A percentile compares a stretch with the other conserved stretches of the same genome.
Conservation (phyloP, 2,888 invertebrate species). For the Aricia artaxerxes region DNA sequence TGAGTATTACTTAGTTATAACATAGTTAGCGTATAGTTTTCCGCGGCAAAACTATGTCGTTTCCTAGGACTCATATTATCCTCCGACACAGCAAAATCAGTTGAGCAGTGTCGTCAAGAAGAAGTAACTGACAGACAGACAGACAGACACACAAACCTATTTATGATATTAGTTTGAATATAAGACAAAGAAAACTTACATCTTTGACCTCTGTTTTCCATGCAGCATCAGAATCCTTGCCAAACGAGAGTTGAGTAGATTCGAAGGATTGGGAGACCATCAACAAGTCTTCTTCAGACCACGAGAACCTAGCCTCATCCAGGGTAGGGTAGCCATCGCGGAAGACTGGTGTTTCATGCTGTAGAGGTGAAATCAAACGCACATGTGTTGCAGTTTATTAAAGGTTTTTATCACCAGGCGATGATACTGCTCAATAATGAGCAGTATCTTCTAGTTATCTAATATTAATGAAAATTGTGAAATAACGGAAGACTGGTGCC, state of each 20-base stretch:
- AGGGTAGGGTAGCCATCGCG: conserved; percentile 63
- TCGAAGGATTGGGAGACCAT: conserved; percentile 72
- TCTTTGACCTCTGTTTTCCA: conserved; percentile 59
- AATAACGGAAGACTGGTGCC: too few species aligned
- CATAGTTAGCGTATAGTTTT: too few species aligned
- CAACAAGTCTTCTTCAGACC: conserved; percentile 73
- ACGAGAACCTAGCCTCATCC: conserved; percentile 68
- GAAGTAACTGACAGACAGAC: too few species aligned
- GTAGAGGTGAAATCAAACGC: not conserved
- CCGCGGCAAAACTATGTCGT: too few species aligned
- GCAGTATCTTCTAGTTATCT: too few species aligned
- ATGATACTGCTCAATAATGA: not conserved
- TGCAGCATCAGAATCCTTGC: conserved; percentile 64
- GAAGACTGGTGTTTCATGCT: conserved; percentile 59
- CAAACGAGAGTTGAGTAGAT: conserved; percentile 64
- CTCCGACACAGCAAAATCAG: too few species aligned
- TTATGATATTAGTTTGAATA: too few species aligned
- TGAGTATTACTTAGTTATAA: too few species aligned
- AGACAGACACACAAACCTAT: too few species aligned
- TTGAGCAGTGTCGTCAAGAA: too few species aligned
- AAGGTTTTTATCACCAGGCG: not conserved
- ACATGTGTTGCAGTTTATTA: not conserved
- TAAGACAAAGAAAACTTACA: not conserved
- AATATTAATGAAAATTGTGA: not conserved
- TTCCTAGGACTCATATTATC: too few species aligned